These are phyloP conservation scores for Luffia ferchaultella DNA, from an alignment of 2,888 invertebrate species.

Conservation along the genomic window DNA sequence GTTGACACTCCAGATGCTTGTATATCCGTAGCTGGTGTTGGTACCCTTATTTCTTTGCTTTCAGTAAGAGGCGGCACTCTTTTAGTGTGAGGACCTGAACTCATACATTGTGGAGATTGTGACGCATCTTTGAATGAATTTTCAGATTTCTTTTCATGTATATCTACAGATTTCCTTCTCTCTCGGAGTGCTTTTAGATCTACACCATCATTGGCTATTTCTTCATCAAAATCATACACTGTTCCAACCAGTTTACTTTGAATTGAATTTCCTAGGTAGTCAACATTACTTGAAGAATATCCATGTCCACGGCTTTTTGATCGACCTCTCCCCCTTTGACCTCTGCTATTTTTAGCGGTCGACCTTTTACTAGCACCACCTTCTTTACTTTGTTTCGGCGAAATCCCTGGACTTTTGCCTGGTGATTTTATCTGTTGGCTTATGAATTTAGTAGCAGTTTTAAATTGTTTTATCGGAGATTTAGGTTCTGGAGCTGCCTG, in stretches of 20 bases:
- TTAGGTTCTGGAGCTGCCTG: constrained; percentile 29
- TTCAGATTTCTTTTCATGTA: constrained; percentile 68
- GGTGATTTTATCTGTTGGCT: constrained; percentile 71
- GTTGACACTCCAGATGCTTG: constrained; percentile 10
- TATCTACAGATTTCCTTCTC: constrained; percentile 76
- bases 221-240: constrained; percentile 89
- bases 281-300: constrained; percentile 39
- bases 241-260: constrained; percentile 85
- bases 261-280: constrained; percentile 71
- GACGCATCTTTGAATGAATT: constrained; percentile 62
- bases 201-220: constrained; percentile 77
- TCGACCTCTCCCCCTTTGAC: constrained; percentile 56
- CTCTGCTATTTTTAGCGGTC: constrained; percentile 44
- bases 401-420: constrained; percentile 73
- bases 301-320: constrained; percentile 48
- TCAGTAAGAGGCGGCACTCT: constrained; percentile 39
- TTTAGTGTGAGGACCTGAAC: constrained; percentile 47
- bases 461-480: constrained; percentile 49
- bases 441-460: constrained; percentile 69
- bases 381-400: constrained; percentile 69
- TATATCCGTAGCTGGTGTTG: constrained; percentile 47
- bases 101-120: constrained; percentile 64
- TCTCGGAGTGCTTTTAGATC: constrained; percentile 83
- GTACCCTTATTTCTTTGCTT: constrained; percentile 50
- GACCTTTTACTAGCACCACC: constrained; percentile 34